Evolutionary conservation across 2,888 invertebrate genomes (phyloP).

Genomic region (Megaustenia siamemsis): DNA sequence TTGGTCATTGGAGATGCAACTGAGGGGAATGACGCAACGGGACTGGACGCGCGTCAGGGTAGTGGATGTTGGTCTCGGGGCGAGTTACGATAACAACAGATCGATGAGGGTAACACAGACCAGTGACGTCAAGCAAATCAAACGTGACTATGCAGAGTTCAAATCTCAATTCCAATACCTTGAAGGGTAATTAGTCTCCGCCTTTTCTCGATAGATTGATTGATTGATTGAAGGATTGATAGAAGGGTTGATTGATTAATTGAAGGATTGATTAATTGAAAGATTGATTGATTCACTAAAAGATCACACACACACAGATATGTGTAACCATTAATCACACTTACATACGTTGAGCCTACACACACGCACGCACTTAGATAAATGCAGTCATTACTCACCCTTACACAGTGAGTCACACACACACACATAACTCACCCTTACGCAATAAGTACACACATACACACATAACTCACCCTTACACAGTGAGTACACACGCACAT

Average conservation of each 20-base stretch:
- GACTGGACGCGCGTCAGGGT: not conserved
- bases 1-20: not conserved
- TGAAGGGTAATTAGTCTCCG: not conserved
- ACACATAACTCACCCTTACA: not conserved
- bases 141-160: not conserved
- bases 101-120: not conserved
- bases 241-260: too few species aligned
- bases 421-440: too few species aligned
- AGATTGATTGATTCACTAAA: not conserved
- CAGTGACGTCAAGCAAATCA: not conserved
- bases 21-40: not conserved
- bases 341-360: not conserved
- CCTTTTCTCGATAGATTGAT: not conserved
- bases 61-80: too few species aligned
- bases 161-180: not conserved
- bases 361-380: not conserved
- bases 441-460: too few species aligned
- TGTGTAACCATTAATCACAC: constrained; percentile 5
- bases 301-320: constrained; percentile 26
- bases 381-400: not conserved
- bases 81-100: not conserved
- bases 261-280: not conserved
- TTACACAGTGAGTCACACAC: not conserved
- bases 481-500: not conserved
- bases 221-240: not conserved